A percentile compares a stretch with the other conserved stretches of the same genome.
Evolutionary conservation across 2,888 invertebrate species (phyloP).

Genomic region (Mimachlamys varia): DNA sequence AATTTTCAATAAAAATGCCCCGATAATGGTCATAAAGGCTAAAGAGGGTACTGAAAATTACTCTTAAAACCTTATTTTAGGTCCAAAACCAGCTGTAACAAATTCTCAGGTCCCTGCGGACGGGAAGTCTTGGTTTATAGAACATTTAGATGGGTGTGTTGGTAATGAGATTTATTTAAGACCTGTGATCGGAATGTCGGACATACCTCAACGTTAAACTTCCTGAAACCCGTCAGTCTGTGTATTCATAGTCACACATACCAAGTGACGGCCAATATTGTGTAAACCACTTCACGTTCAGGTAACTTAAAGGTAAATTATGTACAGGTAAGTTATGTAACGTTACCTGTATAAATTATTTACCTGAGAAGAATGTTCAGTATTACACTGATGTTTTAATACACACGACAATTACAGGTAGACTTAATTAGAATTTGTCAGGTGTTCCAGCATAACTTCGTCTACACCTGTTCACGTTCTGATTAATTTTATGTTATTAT

Average conservation of each 20-base stretch:
- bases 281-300: not conserved
- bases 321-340: constrained; percentile 16
- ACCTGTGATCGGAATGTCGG: not conserved
- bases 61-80: too few species aligned
- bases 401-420: not conserved
- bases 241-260: not conserved
- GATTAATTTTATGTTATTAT: not conserved
- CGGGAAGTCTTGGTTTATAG: too few species aligned
- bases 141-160: not conserved
- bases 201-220: not conserved
- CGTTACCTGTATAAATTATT: not conserved
- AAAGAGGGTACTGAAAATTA: too few species aligned
- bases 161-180: not conserved
- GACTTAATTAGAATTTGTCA: not conserved
- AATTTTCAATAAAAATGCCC: too few species aligned
- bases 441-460: not conserved
- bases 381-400: not conserved
- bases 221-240: not conserved
- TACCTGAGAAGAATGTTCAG: not conserved
- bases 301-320: not conserved
- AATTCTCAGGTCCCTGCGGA: too few species aligned
- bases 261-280: not conserved
- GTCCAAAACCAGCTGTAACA: too few species aligned
- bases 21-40: too few species aligned
- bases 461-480: not conserved